phyloP scores from a whole-genome alignment of 2,888 invertebrate genomes.

The Idaea biselata region DNA sequence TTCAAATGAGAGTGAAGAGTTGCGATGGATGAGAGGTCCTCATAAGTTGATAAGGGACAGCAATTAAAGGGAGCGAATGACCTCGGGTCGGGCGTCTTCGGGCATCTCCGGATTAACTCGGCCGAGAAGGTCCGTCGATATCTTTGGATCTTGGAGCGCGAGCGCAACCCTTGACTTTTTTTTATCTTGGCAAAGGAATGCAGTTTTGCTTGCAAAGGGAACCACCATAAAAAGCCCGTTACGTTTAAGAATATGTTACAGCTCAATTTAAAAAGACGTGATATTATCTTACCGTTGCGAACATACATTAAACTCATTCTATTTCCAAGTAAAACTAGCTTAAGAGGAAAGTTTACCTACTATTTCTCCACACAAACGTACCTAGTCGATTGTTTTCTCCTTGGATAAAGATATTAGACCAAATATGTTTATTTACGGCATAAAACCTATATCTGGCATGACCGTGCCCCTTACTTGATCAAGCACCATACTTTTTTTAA shows the following conservation, averaged over 20 bases:
- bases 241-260: conserved; percentile 30
- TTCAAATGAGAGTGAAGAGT: conserved; percentile 56
- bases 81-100: conserved; percentile 53
- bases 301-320: background rate
- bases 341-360: no score
- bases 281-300: conserved; percentile 27
- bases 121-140: conserved; percentile 53
- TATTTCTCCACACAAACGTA: no score
- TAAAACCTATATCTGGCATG: no score
- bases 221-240: conserved; percentile 25
- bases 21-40: conserved; percentile 35
- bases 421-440: no score
- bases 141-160: conserved; percentile 62
- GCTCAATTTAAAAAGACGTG: conserved; percentile 40
- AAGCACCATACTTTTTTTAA: no score
- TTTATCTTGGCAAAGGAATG: conserved; percentile 38
- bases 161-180: conserved; percentile 56
- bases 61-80: conserved; percentile 69
- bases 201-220: conserved; percentile 23
- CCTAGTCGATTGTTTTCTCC: no score
- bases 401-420: no score
- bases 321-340: background rate
- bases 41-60: conserved; percentile 60
- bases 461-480: no score
- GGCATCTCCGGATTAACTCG: conserved; percentile 52